A percentile compares a stretch with the other conserved stretches of the same genome.
phyloP scores from a whole-genome alignment of 2,113 vertebrate species.

The Onychostoma macrolepis region DNA sequence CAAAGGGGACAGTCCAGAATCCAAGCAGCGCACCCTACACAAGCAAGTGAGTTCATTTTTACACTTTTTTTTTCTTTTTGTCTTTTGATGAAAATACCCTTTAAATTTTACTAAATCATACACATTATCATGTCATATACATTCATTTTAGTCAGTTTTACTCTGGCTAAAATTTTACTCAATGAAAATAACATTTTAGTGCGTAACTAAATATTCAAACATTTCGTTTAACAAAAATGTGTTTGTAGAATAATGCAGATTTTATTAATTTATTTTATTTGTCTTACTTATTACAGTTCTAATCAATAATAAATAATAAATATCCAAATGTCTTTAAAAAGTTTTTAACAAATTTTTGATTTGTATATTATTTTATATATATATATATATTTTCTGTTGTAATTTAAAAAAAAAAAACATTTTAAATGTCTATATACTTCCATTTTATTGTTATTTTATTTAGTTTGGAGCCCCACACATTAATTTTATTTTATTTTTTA shows the following conservation, averaged over 20 bases:
- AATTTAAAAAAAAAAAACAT: too few relatives aligned
- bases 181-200: not conserved
- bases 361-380: too few relatives aligned
- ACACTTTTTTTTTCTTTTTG: not conserved
- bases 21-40: constrained; percentile 65
- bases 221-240: not conserved
- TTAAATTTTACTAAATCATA: not conserved
- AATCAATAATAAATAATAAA: too few relatives aligned
- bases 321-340: not conserved
- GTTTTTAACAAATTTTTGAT: too few relatives aligned
- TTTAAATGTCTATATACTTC: too few relatives aligned
- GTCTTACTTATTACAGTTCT: not conserved
- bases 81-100: not conserved
- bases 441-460: too few relatives aligned
- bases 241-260: not conserved
- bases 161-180: not conserved
- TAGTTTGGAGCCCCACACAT: too few relatives aligned
- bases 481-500: too few relatives aligned
- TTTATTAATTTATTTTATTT: not conserved
- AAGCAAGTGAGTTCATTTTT: constrained; percentile 68
- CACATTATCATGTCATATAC: not conserved
- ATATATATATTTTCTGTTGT: not conserved
- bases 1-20: constrained; percentile 93
- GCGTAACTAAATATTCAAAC: not conserved
- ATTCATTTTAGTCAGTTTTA: not conserved